Evolutionary conservation across 2,797 vertebrate species (phyloP).

Genomic region (Clarias platycephalus): DNA sequence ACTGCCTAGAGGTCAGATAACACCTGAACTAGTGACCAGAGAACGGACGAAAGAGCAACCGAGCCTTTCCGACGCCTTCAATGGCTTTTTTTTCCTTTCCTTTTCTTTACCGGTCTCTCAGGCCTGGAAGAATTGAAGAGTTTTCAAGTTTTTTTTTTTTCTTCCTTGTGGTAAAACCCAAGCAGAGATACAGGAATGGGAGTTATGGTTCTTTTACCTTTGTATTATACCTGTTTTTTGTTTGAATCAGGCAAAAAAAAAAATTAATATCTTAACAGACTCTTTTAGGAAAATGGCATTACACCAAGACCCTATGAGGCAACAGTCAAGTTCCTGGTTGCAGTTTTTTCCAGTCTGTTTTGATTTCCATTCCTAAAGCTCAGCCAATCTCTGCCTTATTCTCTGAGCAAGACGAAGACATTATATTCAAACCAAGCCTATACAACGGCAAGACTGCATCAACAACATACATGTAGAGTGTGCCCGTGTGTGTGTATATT

Average conservation of each 20-base stretch:
- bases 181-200: constrained; percentile 36
- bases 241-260: constrained; percentile 39
- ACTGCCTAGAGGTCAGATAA: constrained; percentile 91
- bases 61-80: constrained; percentile 49
- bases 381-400: constrained; percentile 71
- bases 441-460: constrained; percentile 39
- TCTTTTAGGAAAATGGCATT: constrained; percentile 9
- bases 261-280: not conserved
- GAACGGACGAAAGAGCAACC: constrained; percentile 38
- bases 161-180: constrained; percentile 31
- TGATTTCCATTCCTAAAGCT: constrained; percentile 51
- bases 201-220: constrained; percentile 54
- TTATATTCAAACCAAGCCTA: constrained; percentile 57
- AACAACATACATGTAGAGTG: constrained; percentile 59
- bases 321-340: constrained; percentile 46
- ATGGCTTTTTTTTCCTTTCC: constrained; percentile 28
- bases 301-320: not conserved
- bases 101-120: constrained; percentile 56
- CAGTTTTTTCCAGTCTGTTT: constrained; percentile 49
- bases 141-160: constrained; percentile 41
- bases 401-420: constrained; percentile 42
- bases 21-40: constrained; percentile 59
- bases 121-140: constrained; percentile 58
- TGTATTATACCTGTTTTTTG: constrained; percentile 42
- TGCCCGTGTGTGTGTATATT: constrained; percentile 70